Evolutionary conservation across 2,113 vertebrate genomes (phyloP), one percentile per base, ranked within the genome.

Genomic region (Odontophorus gujanensis): DNA sequence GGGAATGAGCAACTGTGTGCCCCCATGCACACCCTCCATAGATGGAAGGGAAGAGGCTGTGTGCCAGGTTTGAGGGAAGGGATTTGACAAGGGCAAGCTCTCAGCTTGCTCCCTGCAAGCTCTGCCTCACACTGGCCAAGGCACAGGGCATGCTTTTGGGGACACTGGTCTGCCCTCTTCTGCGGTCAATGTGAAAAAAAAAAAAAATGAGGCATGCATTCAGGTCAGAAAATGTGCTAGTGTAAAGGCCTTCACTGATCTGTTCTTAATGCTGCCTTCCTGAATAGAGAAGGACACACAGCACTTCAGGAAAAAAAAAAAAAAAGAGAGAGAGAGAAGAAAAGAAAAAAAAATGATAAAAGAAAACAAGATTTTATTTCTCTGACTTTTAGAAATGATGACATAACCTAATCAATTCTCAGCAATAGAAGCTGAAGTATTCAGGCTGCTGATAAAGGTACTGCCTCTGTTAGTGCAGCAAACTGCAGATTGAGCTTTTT

Each of bases 401-500:
- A 84, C 90, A 95, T 92, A 94, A 96, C 96, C 89, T 93, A 95
- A 95, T 73, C 90, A 90, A 18, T 96, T 95, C 92, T 80, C 85
- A 96, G 61, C 85, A 95, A 97, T 94, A 93, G 38, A 95, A 94
- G 92, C 85, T 95, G 81, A 95, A 96, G 53, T 73, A 66, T 95
- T 94, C 93, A 96, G 58, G 38, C 75, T 90, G 61, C 87, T 38
- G 67, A 95, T 97, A 96, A 94, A 97, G 80, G 89, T 82, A 95
- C 74, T 74, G 32, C 81, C 86, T 95, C 82, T 81, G 89, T 73
- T 73, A 58, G 81, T 93, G 93, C 92, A 84, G 95, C 95, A 97
- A 97, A 97, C 83, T 96, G 95, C 94, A 97, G 95, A 97, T 89
- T 96, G 96, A 96, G 97, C 83, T 89, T 94, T 95, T 95, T 92